Base-by-base conservation (phyloP, 2,888 invertebrate genomes). In the Eilema depressum region DNA sequence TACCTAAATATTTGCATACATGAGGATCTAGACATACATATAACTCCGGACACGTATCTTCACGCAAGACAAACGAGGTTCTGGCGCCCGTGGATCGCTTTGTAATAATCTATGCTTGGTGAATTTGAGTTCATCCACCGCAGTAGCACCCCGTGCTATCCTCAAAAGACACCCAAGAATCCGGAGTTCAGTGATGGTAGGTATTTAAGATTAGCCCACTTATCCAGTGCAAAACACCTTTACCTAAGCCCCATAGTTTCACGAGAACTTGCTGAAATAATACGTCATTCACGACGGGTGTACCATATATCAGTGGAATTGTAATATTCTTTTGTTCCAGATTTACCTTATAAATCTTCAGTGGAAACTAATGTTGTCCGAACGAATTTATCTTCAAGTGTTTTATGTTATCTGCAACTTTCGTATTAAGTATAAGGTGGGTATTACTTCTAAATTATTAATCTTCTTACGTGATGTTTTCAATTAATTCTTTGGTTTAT, bases 311-410 rank as follows among this genome's bases (percentile, higher is more conserved):
- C 86, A 83, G 78, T 66, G 65, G 80, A 83, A 82, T 80, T 73
- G 85, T 86, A 89, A 89, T 88, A 89, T 89, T 88, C 86, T 85
- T 86, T 85, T 85, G 81, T 86, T 84, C 83, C 79, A 75, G 77
- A 87, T 88, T 88, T 83, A 70, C 74, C 76, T 77, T 82, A 90
- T 89, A 89, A 88, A 89, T 89, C 88, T 88, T 81, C 68, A 71
- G 79, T 73, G 79, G 81, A 82, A 87, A 85, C 84, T 85, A 86
- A 77, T 79, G 78, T 83, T 79, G 83, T 83, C 85, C 81, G 77
- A 78, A 77, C 74, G 73, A 78, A 86, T 79, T 84, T 86, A 85
- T 82, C 82, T 83, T 57, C 53, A 65, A 71, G 69, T 73, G 70
- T 76, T 81, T 79, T 74, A 81, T 70, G 68, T 47, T 37, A 69